A percentile compares a stretch with the other conserved stretches of the same genome.
These are phyloP conservation scores for Numenius arquata DNA, from an alignment of 2,113 vertebrate genomes.

Conservation along the genomic window DNA sequence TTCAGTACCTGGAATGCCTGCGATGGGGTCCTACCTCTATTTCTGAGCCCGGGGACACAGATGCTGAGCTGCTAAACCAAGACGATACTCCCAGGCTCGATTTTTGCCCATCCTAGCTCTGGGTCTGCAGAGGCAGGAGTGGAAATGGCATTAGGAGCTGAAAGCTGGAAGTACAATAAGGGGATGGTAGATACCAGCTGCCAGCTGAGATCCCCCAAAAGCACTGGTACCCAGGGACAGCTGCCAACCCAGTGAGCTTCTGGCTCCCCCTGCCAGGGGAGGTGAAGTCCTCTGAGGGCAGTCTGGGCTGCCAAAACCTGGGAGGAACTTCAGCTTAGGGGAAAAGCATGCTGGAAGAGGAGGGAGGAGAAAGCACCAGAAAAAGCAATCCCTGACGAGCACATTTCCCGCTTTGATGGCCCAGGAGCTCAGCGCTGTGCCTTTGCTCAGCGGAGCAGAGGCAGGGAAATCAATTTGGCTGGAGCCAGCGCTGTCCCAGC, in stretches of 20 bases:
- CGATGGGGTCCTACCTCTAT: accelerated
- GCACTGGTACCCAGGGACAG: neutral
- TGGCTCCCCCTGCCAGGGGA: neutral
- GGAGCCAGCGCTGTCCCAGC: neutral
- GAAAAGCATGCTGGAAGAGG: neutral
- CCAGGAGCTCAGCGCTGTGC: neutral
- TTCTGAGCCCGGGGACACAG: neutral
- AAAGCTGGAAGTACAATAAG: neutral
- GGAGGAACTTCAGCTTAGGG: neutral
- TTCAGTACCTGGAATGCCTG: neutral
- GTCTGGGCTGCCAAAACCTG: neutral
- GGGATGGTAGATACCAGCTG: neutral
- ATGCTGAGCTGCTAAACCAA: neutral
- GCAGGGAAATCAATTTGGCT: neutral
- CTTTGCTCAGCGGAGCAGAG: neutral
- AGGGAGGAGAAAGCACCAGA: neutral
- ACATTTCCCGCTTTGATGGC: neutral
- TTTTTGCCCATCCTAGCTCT: neutral
- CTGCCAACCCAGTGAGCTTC: neutral
- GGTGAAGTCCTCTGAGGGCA: neutral
- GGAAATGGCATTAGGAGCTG: neutral
- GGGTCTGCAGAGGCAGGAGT: neutral
- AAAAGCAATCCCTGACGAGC: neutral
- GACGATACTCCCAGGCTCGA: neutral
- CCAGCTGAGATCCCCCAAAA: neutral